Evolutionary conservation across 1,140 invertebrate species (phyloP), one percentile per base, ranked within the genome.

Genomic region (Prorops nasuta): DNA sequence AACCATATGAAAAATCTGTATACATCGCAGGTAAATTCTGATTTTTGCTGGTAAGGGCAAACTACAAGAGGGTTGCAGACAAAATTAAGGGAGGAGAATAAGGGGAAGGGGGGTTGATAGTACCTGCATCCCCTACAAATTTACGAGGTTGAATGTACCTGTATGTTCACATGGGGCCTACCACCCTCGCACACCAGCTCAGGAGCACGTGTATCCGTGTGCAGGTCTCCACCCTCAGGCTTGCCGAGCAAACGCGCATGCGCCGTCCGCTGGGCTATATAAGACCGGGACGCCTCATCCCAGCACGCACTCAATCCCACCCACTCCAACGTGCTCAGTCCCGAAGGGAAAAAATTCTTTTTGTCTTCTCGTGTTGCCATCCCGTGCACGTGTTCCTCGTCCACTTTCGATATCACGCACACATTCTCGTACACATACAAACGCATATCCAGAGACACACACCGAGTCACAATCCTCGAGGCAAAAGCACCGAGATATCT

Each of bases 251-350:
- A 12, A n/a, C 8, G 57, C 67, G 66, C 66, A 66, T 68, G 67
- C 67, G 65, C 41, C 41, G 16, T 21, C 42, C 49, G 44, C 14
- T 42, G 41, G 38, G 49, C 61, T 74, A 74, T 72, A 72, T 67
- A 74, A 75, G 61, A 47, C 53, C 48, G 43, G 45, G 44, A 38
- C 44, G 49, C 57, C 58, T 63, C 64, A 66, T 67, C 63, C 59
- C 67, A 67, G 60, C 42, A 58, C 63, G 60, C 71, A 75, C 63
- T 75, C 71, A 73, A 73, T 73, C 70, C 68, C 72, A 70, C 69
- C 69, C 67, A 73, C 71, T 71, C 60, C 59, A 58, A 49, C 50
- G 36, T 58, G 60, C 54, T 54, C 62, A 42, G 46, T 52, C 39
- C 58, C 46, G 44, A 44, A 47, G 35, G 28, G 41, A 51, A 36